Base-by-base conservation (phyloP, 2,113 vertebrate species). In the Origma solitaria region DNA sequence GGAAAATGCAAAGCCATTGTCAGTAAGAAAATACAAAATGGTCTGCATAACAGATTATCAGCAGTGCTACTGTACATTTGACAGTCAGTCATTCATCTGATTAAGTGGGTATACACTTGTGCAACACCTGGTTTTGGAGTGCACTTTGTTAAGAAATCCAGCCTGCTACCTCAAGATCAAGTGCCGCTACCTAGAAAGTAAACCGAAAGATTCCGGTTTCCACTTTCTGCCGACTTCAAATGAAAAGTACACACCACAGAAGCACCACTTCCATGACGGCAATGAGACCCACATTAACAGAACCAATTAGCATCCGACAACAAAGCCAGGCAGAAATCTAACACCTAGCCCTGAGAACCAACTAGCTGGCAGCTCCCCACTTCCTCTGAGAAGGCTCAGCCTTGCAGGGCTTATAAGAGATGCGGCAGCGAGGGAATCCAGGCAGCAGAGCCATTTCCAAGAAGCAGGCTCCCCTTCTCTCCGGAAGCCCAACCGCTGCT, bases 371-470 rank as follows among this genome's bases (percentile, higher is more conserved):
- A 97, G 96, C 86, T 94, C 96, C 93, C 96, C 96, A 97, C 97
- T 98, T 98, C 98, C 97, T 98, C 96, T 94, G 94, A 95, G 94
- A 97, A 85, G 73, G 95, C 95, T 97, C 71, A 79, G 89, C 62
- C 16, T 1, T 4, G 5, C 2, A 8, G 78, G 87, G 78, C n/a
- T n/a, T n/a, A n/a, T 61, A 79, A 54, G 77, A 96, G 82, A 86
- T 54, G 10, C 86, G 95, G 73, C 94, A 95, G 88, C n/a, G 49
- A 97, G 90, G 60, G 82, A 90, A 97, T 97, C 96, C 97, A 97
- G 96, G 71, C 69, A 91, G 94, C 82, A 7, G 88, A 92, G 95
- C 82, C 66, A 37, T 97, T 98, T 98, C 97, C 97, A 98, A 97
- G 98, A 98, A 98, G 92, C 68, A 9, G 71, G 62, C 42, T 66